These are phyloP conservation scores for Hemicordylus capensis DNA, from an alignment of 2,113 vertebrate genomes.

Conservation along the genomic window DNA sequence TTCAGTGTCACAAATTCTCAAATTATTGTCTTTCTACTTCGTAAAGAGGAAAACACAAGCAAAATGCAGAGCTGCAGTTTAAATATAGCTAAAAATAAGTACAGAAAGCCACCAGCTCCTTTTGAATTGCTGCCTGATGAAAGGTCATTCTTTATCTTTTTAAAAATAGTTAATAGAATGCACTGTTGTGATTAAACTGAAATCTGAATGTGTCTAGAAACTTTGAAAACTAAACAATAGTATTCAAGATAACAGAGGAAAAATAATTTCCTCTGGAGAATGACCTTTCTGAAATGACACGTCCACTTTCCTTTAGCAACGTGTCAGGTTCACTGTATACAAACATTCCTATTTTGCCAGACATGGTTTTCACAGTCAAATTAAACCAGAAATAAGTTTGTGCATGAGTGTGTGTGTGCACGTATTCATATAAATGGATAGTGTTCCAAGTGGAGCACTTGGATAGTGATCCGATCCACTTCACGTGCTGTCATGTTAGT, in stretches of 20 bases:
- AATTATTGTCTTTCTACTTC: neutral
- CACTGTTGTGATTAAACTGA: constrained; percentile 57
- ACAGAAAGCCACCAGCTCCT: constrained; percentile 48
- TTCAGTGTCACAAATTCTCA: constrained; percentile 7
- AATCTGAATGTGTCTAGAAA: constrained; percentile 67
- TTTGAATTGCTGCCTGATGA: constrained; percentile 61
- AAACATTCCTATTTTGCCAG: constrained; percentile 44
- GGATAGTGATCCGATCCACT: too few species aligned
- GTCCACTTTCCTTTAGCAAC: constrained; percentile 55
- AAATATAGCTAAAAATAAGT: constrained; percentile 63
- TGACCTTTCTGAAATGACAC: constrained; percentile 68
- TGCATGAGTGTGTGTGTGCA: neutral
- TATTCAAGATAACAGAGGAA: constrained; percentile 57
- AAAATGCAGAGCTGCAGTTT: constrained; percentile 30
- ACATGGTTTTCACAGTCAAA: constrained; percentile 54
- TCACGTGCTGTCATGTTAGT: constrained; percentile 43
- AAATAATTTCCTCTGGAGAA: constrained; percentile 66
- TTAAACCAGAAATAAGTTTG: neutral
- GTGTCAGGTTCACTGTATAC: constrained; percentile 63
- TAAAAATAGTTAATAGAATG: constrained; percentile 59
- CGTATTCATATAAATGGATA: too few species aligned
- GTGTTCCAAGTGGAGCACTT: too few species aligned
- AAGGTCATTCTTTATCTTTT: constrained; percentile 68
- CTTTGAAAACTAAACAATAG: constrained; percentile 69
- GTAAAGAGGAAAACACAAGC: constrained; percentile 26